Percentiles rank a stretch among this genome's conserved stretches.
These are phyloP conservation scores for Orius laevigatus DNA, from an alignment of 1,140 invertebrate genomes.

Conservation along the genomic window DNA sequence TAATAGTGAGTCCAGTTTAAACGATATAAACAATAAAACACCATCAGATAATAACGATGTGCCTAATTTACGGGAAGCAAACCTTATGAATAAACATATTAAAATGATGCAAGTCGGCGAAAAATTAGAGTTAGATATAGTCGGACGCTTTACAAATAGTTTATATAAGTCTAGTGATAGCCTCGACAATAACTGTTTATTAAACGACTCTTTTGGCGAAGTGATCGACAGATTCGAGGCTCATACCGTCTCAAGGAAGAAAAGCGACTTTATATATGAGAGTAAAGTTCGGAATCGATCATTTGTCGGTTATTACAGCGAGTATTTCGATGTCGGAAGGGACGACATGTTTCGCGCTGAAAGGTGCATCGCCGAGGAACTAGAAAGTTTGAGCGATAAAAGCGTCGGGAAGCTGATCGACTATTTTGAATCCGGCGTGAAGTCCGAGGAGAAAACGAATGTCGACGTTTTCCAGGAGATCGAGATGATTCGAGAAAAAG, in stretches of 20 bases:
- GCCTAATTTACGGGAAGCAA: conserved; percentile 8
- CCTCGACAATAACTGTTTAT: conserved; percentile 11
- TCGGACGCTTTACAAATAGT: background rate
- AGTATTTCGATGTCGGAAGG: conserved; percentile 6
- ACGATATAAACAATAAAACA: background rate
- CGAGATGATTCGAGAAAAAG: too few species aligned
- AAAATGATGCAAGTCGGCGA: too few species aligned
- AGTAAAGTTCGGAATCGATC: background rate
- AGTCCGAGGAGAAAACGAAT: background rate
- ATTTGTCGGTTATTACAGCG: conserved; percentile 5
- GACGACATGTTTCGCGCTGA: background rate
- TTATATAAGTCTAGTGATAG: conserved; percentile 9
- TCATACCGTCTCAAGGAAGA: background rate
- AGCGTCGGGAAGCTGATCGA: conserved; percentile 1
- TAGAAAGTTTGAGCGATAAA: background rate
- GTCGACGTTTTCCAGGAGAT: too few species aligned
- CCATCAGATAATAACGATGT: conserved; percentile 11
- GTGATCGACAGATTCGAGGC: conserved; percentile 1
- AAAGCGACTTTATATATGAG: background rate
- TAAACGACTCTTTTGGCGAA: conserved; percentile 3
- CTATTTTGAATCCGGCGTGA: conserved; percentile 1
- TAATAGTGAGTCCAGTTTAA: too few species aligned
- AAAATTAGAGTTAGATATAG: too few species aligned
- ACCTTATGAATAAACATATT: background rate
- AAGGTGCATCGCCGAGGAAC: background rate